These are phyloP conservation scores for Embiotoca jacksoni DNA, from an alignment of 2,113 vertebrate species.

Conservation along the genomic window DNA sequence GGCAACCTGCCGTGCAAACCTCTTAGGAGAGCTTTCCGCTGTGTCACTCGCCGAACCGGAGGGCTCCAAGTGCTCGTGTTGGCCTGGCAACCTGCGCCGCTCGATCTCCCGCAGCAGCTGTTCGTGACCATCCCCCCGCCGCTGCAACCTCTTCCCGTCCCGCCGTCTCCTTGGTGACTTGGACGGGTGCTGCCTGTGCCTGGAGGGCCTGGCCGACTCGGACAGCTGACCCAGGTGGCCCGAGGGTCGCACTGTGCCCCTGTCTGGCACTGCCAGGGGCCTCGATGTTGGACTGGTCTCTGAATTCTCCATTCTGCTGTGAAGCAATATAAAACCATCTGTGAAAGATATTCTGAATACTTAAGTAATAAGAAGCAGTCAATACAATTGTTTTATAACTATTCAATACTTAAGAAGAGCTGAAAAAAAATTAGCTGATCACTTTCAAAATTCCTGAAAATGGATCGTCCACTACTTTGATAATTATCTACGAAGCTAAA, in stretches of 20 bases:
- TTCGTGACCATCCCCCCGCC: conserved; percentile 72
- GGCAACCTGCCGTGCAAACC: conserved; percentile 72
- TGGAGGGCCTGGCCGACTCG: conserved; percentile 59
- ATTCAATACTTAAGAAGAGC: not conserved
- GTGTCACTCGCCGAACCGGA: conserved; percentile 69
- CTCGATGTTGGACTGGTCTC: conserved; percentile 42
- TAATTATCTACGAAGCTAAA: not conserved
- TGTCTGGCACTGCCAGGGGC: conserved; percentile 29
- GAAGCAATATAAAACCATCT: not conserved
- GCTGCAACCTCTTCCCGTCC: conserved; percentile 78
- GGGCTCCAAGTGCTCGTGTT: conserved; percentile 78
- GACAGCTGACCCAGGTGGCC: conserved; percentile 45
- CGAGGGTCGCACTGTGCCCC: conserved; percentile 17
- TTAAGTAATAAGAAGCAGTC: not conserved
- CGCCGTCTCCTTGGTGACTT: conserved; percentile 81
- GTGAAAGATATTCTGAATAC: not conserved
- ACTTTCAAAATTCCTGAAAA: not conserved
- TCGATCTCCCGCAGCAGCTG: conserved; percentile 73
- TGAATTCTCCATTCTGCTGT: conserved; percentile 73
- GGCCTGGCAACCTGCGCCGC: conserved; percentile 78
- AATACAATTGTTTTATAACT: not conserved
- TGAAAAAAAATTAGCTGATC: no score
- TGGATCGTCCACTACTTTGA: no score
- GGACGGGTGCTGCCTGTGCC: conserved; percentile 66
- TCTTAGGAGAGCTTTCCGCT: conserved; percentile 82